Base-by-base conservation (phyloP, 2,113 vertebrate genomes). In the Vidua chalybeata region DNA sequence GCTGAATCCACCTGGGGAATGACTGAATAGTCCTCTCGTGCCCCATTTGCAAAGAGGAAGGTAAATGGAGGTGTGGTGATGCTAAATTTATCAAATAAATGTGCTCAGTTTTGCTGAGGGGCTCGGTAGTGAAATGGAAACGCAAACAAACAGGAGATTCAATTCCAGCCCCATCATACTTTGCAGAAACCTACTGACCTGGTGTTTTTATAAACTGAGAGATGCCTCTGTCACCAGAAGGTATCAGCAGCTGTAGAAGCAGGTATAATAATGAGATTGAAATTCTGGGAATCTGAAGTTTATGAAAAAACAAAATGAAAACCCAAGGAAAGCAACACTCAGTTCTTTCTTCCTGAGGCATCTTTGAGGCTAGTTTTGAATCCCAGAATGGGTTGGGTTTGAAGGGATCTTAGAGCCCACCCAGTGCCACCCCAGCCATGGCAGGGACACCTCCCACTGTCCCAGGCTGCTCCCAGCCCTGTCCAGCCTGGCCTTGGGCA, bases 341-440 rank as follows among this genome's bases (percentile, higher is more conserved):
- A 6, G 20, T 24, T 51, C n/a, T 61, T 72, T 18, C 19, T 71
- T 69, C 59, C 51, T 28, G 19, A 86, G 43, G 28, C 23, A 9
- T 66, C 58, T 87, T 39, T 33, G 73, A 52, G 14, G 22, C 63
- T 33, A 43, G 33, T 8, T 6, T 22, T 39, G 55, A 37, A 46
- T 46, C 26, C 7, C 43, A 43, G 61, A 18, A 1, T 6, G 19
- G n/a, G 8, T 62, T 54, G 28, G 20, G 8, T 8, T 30, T 13
- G 23, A 0, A 79, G 3, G 7, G 41, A 35, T 6, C 4, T 8
- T 0, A 15, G 41, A 79, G 0, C 9, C 1, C 24, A 48, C 0
- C 33, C 19, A 16, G 7, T 26, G 0, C 37, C 83, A 35, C 16
- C 62, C 30, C 61, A 11, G 61, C 61, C 71, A 30, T 24, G 59